Evolutionary conservation across 2,113 vertebrate genomes (phyloP), one percentile per base, ranked within the genome.

Genomic region (Poeciliopsis turrubarensis): DNA sequence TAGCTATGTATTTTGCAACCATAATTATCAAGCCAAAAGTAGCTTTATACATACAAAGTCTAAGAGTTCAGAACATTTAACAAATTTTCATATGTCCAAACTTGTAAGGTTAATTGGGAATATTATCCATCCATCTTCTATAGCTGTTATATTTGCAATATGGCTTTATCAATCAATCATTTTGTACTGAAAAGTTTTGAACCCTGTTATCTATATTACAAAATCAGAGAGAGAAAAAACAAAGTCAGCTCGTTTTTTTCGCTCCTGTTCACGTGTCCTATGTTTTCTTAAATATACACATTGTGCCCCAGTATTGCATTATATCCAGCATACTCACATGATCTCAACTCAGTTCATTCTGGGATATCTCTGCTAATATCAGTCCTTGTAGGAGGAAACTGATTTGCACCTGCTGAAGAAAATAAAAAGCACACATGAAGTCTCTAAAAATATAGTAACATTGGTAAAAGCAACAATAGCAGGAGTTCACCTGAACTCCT

Each of bases 371-470:
- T 17, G 44, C 44, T 47, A 47, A 47, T 19, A 19, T 47, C 51
- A 57, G 25, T 57, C 25, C 22, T 25, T 25, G 17, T 7, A 57
- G 81, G 30, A 71, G 68, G 68, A 51, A 82, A 77, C 57, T 83
- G 87, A 89, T 85, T 86, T 87, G 86, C 81, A 89, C 51, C 51
- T n/a, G 64, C 73, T 74, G 63, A 79, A 80, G 44, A 60, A 74
- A 9, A 72, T 17, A 68, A 60, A 77, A 68, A 47, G 12, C 6
- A 30, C 71, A 17, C 6, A 30, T 71, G 70, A 75, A 82, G 76
- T 76, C 67, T 72, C 79, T 84, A 57, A 86, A 78, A 83, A 77
- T 81, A 78, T 79, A 87, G 75, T 57, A 75, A 77, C 80, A 82
- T 77, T 79, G 6, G 83, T 72, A 86, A 75, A 85, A 70, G 76